phyloP scores from a whole-genome alignment of 2,888 invertebrate species.

The Tridacna gigas region DNA sequence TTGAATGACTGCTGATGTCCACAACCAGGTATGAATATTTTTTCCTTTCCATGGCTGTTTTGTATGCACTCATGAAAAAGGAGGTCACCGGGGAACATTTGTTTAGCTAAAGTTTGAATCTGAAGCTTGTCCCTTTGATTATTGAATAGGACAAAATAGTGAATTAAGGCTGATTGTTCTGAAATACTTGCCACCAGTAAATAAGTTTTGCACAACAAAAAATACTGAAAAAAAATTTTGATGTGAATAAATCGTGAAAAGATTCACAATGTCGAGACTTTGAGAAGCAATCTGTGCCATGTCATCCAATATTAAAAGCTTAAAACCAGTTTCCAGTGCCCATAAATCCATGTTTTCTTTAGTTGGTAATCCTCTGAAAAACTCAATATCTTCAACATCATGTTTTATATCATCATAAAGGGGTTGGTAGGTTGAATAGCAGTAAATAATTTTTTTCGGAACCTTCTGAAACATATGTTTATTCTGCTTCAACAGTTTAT shows the following conservation, averaged over 20 bases:
- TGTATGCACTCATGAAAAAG: conserved; percentile 59
- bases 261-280: conserved; percentile 49
- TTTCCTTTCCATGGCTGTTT: conserved; percentile 33
- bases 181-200: conserved; percentile 59
- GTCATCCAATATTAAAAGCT: conserved; percentile 59
- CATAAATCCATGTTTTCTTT: conserved; percentile 56
- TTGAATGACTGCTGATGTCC: conserved; percentile 42
- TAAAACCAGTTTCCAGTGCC: conserved; percentile 42
- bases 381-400: conserved; percentile 28
- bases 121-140: conserved; percentile 54
- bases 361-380: conserved; percentile 49
- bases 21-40: conserved; percentile 53
- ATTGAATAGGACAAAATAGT: conserved; percentile 59
- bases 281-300: conserved; percentile 45
- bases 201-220: conserved; percentile 60
- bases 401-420: conserved; percentile 46
- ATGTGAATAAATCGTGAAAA: conserved; percentile 53
- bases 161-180: conserved; percentile 59
- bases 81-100: conserved; percentile 53
- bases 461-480: conserved; percentile 32
- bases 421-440: conserved; percentile 40
- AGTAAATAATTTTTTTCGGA: conserved; percentile 42
- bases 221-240: conserved; percentile 57
- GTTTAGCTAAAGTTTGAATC: conserved; percentile 60
- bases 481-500: conserved; percentile 38